A percentile compares a stretch with the other conserved stretches of the same genome.
phyloP scores from a whole-genome alignment of 2,888 invertebrate genomes.

The Ophion ventricosus region DNA sequence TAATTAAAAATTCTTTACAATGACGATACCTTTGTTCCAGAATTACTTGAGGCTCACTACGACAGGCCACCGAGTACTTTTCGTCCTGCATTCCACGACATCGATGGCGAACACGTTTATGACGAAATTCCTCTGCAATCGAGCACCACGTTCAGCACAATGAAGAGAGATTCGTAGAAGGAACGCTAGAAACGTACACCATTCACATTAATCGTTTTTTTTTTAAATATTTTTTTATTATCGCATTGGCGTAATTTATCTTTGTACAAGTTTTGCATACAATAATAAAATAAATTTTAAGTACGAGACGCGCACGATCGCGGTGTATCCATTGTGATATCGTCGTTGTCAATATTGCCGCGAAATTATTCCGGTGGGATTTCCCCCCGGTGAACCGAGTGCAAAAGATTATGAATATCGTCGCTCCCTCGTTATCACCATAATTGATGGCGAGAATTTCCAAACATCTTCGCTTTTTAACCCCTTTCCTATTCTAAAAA shows the following conservation, averaged over 20 bases:
- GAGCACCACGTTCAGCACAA: constrained; percentile 58
- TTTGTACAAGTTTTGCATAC: constrained; percentile 27
- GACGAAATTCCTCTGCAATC: constrained; percentile 86
- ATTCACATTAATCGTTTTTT: too few species aligned
- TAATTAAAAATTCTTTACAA: not conserved
- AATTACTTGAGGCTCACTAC: constrained; percentile 87
- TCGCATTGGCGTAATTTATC: constrained; percentile 40
- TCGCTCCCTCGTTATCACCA: constrained; percentile 8
- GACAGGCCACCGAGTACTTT: constrained; percentile 82
- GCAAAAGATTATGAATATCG: constrained; percentile 9
- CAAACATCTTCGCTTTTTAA: too few species aligned
- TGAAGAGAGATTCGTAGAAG: constrained; percentile 53
- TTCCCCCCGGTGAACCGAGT: not conserved
- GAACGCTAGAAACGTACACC: constrained; percentile 14
- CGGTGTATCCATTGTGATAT: constrained; percentile 1
- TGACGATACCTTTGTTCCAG: constrained; percentile 75
- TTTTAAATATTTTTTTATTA: not conserved
- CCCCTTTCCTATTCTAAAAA: constrained; percentile 34
- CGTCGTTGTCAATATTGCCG: constrained; percentile 4
- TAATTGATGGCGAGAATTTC: constrained; percentile 32
- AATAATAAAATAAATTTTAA: constrained; percentile 40
- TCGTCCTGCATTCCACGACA: constrained; percentile 78
- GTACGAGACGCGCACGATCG: not conserved
- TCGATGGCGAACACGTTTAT: constrained; percentile 86
- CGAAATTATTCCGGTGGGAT: not conserved